Evolutionary conservation across 2,797 vertebrate genomes (phyloP), one percentile per base, ranked within the genome.

Genomic region (Antennarius maculatus): DNA sequence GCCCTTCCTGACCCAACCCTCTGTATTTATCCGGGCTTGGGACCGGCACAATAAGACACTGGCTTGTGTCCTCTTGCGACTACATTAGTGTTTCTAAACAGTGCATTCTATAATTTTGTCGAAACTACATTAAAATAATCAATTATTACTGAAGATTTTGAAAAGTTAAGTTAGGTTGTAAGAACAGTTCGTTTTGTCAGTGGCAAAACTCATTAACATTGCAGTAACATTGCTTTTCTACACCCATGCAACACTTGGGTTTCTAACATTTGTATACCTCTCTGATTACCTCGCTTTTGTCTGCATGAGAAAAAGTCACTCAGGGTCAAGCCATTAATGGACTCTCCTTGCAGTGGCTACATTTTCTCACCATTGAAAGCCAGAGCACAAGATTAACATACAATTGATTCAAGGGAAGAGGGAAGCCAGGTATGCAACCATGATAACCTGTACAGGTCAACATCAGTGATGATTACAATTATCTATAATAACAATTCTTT

Each of bases 321-420:
- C 18, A 34, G 82, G 91, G 92, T 93, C 91, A 92, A 84, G 85
- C 86, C 79, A 82, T 88, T 88, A 84, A 82, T 86, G 74, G 71
- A 58, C 72, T 81, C 78, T 83, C 81, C 85, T 50, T 82, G 80
- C 81, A 81, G 79, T 79, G 80, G 87, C 83, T 87, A 83, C 59
- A 83, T 85, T 92, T 96, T 98, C 96, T 96, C 96, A 98, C 95
- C 93, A 97, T 97, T 97, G 93, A 92, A 93, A 89, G 79, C 88
- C 74, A 74, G 74, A 80, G 68, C 83, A 81, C 88, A 88, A 95
- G 95, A 96, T 97, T 96, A 93, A 89, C 79, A 90, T 76, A 97
- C 96, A 97, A 97, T 97, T 95, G 95, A 94, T 89, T 90, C 86
- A 81, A 52, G 89, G 93, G 93, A 95, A 94, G 73, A 93, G 94